Conservation (phyloP, 2,888 invertebrate species). For the Phania funesta region DNA sequence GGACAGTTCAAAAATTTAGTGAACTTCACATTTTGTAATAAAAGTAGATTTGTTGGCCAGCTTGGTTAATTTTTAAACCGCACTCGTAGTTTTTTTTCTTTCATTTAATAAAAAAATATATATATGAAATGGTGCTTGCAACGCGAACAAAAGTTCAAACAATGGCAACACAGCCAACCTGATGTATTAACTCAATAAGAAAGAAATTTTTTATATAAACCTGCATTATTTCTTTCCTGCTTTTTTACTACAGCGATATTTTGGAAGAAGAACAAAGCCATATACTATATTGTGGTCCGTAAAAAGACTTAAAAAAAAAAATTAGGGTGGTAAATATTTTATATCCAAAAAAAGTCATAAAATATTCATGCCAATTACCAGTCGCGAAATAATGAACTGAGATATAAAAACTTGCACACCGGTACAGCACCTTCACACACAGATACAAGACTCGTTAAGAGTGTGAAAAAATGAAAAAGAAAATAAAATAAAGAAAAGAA, state of each 20-base stretch:
- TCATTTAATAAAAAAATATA: constrained; percentile 34
- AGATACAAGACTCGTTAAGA: constrained; percentile 26
- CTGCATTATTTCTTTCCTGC: constrained; percentile 2
- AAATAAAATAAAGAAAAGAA: constrained; percentile 10
- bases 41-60: no score
- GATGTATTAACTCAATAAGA: constrained; percentile 38
- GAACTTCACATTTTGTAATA: no score
- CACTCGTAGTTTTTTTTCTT: not conserved
- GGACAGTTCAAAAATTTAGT: no score
- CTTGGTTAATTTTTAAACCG: no score
- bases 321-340: constrained; percentile 45
- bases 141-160: constrained; percentile 39
- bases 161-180: constrained; percentile 40
- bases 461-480: not conserved
- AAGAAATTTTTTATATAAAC: constrained; percentile 28
- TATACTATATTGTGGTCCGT: not conserved
- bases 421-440: not conserved
- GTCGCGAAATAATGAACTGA: constrained; percentile 39
- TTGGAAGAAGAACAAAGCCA: constrained; percentile 24
- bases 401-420: not conserved
- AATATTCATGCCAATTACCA: constrained; percentile 67
- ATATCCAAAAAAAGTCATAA: constrained; percentile 62
- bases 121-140: constrained; percentile 37
- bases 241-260: not conserved
- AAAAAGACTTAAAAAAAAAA: constrained; percentile 29